phyloP scores from a whole-genome alignment of 1,140 invertebrate species.

The Penaeus indicus region DNA sequence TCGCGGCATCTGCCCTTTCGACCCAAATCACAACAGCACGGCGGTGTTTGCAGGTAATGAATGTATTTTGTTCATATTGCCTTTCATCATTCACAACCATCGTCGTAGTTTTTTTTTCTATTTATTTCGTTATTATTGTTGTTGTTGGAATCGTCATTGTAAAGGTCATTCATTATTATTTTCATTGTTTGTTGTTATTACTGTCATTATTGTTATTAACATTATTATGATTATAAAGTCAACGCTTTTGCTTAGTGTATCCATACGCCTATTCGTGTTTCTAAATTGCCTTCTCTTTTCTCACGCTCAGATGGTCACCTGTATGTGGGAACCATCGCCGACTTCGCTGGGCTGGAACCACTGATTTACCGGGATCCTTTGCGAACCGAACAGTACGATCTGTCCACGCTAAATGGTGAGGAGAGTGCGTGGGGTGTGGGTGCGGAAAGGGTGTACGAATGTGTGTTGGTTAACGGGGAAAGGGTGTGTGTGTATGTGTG shows the following conservation, averaged over 20 bases:
- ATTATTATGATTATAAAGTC: slow-evolving; percentile 33
- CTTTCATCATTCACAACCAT: too few species aligned
- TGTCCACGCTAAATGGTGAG: slow-evolving; percentile 68
- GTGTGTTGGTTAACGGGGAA: too few species aligned
- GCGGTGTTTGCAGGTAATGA: slow-evolving; percentile 76
- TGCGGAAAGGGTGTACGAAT: background rate
- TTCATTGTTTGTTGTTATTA: background rate
- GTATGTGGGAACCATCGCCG: slow-evolving; percentile 74
- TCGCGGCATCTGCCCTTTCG: slow-evolving; percentile 90
- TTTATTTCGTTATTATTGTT: too few species aligned
- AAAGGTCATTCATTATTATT: too few species aligned
- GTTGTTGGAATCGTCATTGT: background rate
- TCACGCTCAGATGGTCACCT: slow-evolving; percentile 69
- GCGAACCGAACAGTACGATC: slow-evolving; percentile 71
- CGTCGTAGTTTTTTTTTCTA: too few species aligned
- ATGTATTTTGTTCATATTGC: slow-evolving; percentile 43
- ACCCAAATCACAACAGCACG: slow-evolving; percentile 93
- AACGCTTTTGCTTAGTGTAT: slow-evolving; percentile 35
- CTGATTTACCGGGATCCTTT: slow-evolving; percentile 73
- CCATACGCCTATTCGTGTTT: slow-evolving; percentile 67
- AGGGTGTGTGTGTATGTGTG: too few species aligned
- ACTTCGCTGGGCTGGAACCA: slow-evolving; percentile 73
- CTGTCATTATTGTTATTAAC: background rate
- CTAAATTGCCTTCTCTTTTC: slow-evolving; percentile 24
- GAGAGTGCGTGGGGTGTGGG: background rate